phyloP scores from a whole-genome alignment of 2,113 vertebrate species.

The Egretta garzetta region DNA sequence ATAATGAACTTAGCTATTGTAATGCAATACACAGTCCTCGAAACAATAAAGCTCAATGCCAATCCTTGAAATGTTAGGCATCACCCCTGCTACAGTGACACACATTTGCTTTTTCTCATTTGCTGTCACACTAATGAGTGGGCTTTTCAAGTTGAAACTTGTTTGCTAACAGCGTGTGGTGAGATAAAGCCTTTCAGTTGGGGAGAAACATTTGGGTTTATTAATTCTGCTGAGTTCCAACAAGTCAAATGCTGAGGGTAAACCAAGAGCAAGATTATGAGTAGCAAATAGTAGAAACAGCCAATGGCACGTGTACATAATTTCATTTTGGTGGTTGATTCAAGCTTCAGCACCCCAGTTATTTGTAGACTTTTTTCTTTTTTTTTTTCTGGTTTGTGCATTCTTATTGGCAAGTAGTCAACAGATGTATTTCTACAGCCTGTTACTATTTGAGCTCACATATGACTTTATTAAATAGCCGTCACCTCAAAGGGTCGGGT shows the following conservation, averaged over 20 bases:
- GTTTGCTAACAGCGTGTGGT: background rate
- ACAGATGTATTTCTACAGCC: background rate
- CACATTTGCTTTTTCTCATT: background rate
- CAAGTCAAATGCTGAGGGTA: background rate
- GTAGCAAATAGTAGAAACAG: background rate
- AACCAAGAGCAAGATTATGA: background rate
- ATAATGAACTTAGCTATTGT: background rate
- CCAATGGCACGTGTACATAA: no score
- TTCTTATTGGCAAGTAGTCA: background rate
- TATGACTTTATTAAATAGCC: background rate
- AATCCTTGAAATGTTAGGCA: background rate
- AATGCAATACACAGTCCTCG: background rate
- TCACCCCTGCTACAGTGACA: background rate
- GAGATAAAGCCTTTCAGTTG: background rate
- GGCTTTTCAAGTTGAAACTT: background rate
- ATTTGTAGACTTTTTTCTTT: background rate
- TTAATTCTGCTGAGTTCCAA: background rate
- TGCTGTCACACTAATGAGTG: background rate
- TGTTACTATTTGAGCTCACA: background rate
- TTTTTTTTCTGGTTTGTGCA: background rate
- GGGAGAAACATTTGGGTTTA: background rate
- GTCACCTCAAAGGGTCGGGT: background rate
- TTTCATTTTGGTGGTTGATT: background rate
- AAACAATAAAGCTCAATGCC: background rate
- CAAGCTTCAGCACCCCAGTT: background rate